Evolutionary conservation across 2,113 vertebrate genomes (phyloP), one percentile per base, ranked within the genome.

Genomic region (Nesoenas mayeri): DNA sequence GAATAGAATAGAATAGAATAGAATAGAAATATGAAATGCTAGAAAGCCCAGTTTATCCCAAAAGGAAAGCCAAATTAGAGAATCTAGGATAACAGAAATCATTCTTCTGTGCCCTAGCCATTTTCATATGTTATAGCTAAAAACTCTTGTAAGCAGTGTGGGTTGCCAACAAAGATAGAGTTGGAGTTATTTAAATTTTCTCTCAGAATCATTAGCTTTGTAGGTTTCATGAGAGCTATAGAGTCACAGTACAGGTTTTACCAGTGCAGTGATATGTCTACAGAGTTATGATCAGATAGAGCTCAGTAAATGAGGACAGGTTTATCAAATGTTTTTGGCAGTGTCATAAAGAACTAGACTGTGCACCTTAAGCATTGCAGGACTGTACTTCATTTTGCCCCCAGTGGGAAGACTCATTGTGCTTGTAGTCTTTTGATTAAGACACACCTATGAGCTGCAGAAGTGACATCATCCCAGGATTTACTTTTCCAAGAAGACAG

Each of bases 181-280:
- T 26, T 95, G n/a, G 24, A 79, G 29, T 34, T 42, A 73, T 83
- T 85, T 80, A 88, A 21, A 56, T 82, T 85, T 89, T 88, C 34
- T 86, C 6, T 80, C 48, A 71, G 54, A 80, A 85, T 90, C 88
- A 85, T 34, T 88, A 85, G 12, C 51, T 89, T 79, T 50, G 40
- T 48, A 89, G 26, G 28, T 62, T 91, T 95, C 48, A 62, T 80
- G 60, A 56, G 72, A 93, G 38, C 19, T 56, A 17, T 3, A 56
- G 40, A 96, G 85, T 80, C 74, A 88, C 92, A 65, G 40, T 84
- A 86, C 88, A 83, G 82, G 95, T 96, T 95, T 80, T 90, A 26
- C 79, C 93, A 65, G 85, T 56, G 25, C 25, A 51, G 25, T 75
- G 54, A 19, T 69, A 44, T 8, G 3, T 56, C 72, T 88, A 29